These are phyloP conservation scores for Ellobium chinense DNA, from an alignment of 2,888 invertebrate species.

Conservation along the genomic window DNA sequence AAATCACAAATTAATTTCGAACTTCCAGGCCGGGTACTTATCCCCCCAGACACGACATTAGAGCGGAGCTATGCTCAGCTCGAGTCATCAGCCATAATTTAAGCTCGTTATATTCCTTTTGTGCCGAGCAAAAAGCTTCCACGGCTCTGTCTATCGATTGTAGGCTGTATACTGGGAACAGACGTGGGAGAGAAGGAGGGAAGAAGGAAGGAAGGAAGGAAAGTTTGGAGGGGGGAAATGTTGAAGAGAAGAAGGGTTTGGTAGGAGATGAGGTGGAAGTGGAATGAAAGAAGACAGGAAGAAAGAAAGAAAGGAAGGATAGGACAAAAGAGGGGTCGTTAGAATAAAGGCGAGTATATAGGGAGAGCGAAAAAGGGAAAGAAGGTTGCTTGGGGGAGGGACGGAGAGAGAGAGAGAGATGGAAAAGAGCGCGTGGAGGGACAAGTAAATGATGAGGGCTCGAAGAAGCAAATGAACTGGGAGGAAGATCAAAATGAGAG, in stretches of 20 bases:
- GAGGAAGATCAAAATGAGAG: neutral
- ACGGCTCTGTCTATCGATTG: neutral
- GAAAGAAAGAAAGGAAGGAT: neutral
- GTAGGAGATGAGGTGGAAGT: neutral
- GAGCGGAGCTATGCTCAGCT: neutral
- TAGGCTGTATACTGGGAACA: neutral
- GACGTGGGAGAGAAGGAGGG: neutral
- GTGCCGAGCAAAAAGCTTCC: neutral
- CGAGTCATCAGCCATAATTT: constrained; percentile 3
- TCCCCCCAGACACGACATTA: too few species aligned
- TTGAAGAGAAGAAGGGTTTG: neutral
- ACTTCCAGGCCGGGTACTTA: too few species aligned
- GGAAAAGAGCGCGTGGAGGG: neutral
- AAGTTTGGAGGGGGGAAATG: neutral
- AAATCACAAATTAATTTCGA: too few species aligned
- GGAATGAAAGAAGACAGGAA: neutral
- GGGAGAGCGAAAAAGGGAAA: constrained; percentile 1
- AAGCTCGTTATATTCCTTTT: neutral
- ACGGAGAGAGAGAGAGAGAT: neutral
- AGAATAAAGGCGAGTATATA: neutral
- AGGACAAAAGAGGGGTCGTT: neutral
- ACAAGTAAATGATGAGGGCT: neutral
- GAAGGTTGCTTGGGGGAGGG: neutral
- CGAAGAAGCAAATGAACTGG: neutral
- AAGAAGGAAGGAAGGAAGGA: neutral